Conservation (phyloP, 2,797 vertebrate species). For the Acanthornis magna region DNA sequence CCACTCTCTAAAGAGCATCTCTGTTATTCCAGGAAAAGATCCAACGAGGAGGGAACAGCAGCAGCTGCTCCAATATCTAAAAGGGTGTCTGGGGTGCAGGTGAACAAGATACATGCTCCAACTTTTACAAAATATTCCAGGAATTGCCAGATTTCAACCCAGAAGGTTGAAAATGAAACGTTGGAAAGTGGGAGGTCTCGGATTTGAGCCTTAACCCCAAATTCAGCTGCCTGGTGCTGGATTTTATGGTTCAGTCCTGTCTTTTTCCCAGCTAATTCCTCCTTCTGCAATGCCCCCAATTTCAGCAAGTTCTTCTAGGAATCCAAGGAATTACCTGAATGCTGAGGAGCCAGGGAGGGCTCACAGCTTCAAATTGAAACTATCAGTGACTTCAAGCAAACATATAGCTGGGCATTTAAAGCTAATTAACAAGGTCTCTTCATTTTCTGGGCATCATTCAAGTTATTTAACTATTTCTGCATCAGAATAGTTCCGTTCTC, state of each 20-base stretch:
- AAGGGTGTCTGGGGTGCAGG: not conserved
- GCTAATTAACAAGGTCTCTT: accelerated
- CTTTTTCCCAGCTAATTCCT: not conserved
- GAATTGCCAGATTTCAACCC: not conserved
- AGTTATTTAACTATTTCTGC: not conserved
- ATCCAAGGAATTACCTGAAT: not conserved
- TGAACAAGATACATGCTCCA: no score
- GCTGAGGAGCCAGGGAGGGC: not conserved
- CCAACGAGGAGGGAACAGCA: not conserved
- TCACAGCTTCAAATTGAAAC: not conserved
- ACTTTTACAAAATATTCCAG: not conserved
- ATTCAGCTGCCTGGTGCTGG: not conserved
- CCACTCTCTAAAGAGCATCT: not conserved
- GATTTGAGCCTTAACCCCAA: not conserved
- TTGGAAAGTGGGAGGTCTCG: accelerated
- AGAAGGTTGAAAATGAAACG: not conserved
- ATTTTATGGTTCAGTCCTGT: not conserved
- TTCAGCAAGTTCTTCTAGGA: not conserved
- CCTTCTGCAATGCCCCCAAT: not conserved
- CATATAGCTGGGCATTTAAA: accelerated
- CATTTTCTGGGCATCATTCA: not conserved
- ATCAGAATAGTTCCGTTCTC: not conserved
- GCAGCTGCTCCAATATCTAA: not conserved
- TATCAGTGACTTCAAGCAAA: not conserved
- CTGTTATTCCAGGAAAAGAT: not conserved